Percentiles rank a stretch among this genome's conserved stretches.
phyloP scores from a whole-genome alignment of 2,888 invertebrate species.

The Brachylomia viminalis region DNA sequence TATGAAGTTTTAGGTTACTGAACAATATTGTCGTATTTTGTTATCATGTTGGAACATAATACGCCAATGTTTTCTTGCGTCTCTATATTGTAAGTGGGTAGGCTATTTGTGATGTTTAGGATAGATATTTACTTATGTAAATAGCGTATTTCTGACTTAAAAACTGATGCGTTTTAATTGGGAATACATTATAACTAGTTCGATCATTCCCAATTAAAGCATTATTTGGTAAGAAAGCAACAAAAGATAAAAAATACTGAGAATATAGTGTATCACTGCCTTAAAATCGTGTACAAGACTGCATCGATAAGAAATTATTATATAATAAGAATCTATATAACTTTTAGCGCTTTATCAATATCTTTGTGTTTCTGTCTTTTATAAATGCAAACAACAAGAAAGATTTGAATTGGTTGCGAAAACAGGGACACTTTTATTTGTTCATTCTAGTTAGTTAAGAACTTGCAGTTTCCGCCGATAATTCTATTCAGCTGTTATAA shows the following conservation, averaged over 20 bases:
- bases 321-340: slow-evolving; percentile 25
- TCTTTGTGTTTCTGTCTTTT: slow-evolving; percentile 21
- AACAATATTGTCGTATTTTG: slow-evolving; percentile 78
- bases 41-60: slow-evolving; percentile 72
- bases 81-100: slow-evolving; percentile 42
- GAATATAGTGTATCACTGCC: slow-evolving; percentile 57
- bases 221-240: slow-evolving; percentile 23
- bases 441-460: slow-evolving; percentile 56
- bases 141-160: slow-evolving; percentile 22
- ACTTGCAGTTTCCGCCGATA: slow-evolving; percentile 53
- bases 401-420: slow-evolving; percentile 23
- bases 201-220: slow-evolving; percentile 9
- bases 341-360: slow-evolving; percentile 7
- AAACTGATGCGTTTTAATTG: slow-evolving; percentile 20
- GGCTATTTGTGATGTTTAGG: slow-evolving; percentile 62
- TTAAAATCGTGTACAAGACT: slow-evolving; percentile 62
- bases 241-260: slow-evolving; percentile 30
- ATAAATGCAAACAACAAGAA: slow-evolving; percentile 12
- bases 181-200: neutral
- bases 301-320: slow-evolving; percentile 51
- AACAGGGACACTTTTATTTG: slow-evolving; percentile 47
- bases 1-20: slow-evolving; percentile 51
- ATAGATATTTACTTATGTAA: slow-evolving; percentile 33
- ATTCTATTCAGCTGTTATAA: slow-evolving; percentile 60
- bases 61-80: slow-evolving; percentile 74